A percentile compares a stretch with the other conserved stretches of the same genome.
These are phyloP conservation scores for Dinoponera quadriceps DNA, from an alignment of 1,140 invertebrate species.

Conservation along the genomic window DNA sequence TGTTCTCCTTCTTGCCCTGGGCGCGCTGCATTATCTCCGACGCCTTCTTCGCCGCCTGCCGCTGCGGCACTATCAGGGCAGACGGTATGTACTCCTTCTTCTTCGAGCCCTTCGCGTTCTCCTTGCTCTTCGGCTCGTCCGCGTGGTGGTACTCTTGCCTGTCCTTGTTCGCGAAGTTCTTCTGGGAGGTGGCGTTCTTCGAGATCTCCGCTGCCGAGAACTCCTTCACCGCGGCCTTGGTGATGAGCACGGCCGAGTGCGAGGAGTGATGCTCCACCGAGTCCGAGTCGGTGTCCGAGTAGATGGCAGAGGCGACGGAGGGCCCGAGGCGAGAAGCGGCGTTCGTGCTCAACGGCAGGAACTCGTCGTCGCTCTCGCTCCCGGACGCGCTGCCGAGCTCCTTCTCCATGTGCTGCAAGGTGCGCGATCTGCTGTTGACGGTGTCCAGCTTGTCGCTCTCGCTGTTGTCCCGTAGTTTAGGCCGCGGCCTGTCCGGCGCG, in stretches of 20 bases:
- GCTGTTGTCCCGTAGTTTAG: conserved; percentile 76
- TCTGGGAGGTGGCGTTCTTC: conserved; percentile 79
- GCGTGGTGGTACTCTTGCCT: conserved; percentile 70
- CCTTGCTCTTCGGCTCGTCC: conserved; percentile 75
- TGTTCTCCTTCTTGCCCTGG: conserved; percentile 78
- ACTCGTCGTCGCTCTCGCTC: conserved; percentile 92
- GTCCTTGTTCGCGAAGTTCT: conserved; percentile 77
- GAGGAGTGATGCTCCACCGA: conserved; percentile 87
- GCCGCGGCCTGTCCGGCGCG: conserved; percentile 73
- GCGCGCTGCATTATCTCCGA: conserved; percentile 92
- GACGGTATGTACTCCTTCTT: conserved; percentile 90
- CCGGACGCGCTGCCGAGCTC: conserved; percentile 87
- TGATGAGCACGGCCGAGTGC: conserved; percentile 87
- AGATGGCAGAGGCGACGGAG: conserved; percentile 88
- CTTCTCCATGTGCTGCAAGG: conserved; percentile 90
- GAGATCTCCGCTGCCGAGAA: conserved; percentile 86
- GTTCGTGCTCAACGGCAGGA: conserved; percentile 87
- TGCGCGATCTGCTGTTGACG: conserved; percentile 85
- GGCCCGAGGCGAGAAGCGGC: conserved; percentile 77
- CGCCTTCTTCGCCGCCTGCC: conserved; percentile 95
- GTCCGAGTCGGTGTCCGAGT: conserved; percentile 91
- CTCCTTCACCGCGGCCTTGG: conserved; percentile 94
- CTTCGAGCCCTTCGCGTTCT: conserved; percentile 87
- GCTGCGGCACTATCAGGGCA: conserved; percentile 94
- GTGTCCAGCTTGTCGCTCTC: conserved; percentile 78